These are phyloP conservation scores for Salvelinus namaycush DNA, from an alignment of 2,113 vertebrate genomes.

Conservation along the genomic window DNA sequence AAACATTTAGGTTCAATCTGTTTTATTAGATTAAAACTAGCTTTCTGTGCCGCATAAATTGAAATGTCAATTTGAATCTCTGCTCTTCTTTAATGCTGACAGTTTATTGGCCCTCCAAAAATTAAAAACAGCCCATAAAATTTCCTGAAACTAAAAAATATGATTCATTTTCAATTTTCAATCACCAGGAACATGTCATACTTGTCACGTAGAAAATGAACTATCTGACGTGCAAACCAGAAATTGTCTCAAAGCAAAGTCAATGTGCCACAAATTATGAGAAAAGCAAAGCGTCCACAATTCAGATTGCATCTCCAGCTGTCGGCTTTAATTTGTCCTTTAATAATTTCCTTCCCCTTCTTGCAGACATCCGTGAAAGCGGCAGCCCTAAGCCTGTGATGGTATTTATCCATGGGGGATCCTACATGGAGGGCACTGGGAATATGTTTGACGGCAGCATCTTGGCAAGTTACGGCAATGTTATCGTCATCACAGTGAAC, in stretches of 20 bases:
- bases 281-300: constrained; percentile 40
- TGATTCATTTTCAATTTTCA: constrained; percentile 24
- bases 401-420: constrained; percentile 99
- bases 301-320: constrained; percentile 55
- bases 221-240: constrained; percentile 58
- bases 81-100: constrained; percentile 38
- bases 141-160: constrained; percentile 23
- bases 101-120: constrained; percentile 23
- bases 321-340: constrained; percentile 64
- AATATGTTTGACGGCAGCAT: constrained; percentile 99
- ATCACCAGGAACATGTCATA: constrained; percentile 45
- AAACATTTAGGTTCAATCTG: constrained; percentile 30
- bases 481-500: constrained; percentile 99
- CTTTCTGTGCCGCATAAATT: constrained; percentile 22
- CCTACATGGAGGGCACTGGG: constrained; percentile 99
- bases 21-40: constrained; percentile 31
- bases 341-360: constrained; percentile 70
- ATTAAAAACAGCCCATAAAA: constrained; percentile 22
- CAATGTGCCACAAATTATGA: constrained; percentile 50
- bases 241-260: constrained; percentile 49
- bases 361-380: constrained; percentile 98
- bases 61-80: constrained; percentile 39
- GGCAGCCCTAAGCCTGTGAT: constrained; percentile 98
- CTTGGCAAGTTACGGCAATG: constrained; percentile 98
- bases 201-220: constrained; percentile 57